phyloP scores from a whole-genome alignment of 1,140 invertebrate species.

The Leptoteleia sp. region DNA sequence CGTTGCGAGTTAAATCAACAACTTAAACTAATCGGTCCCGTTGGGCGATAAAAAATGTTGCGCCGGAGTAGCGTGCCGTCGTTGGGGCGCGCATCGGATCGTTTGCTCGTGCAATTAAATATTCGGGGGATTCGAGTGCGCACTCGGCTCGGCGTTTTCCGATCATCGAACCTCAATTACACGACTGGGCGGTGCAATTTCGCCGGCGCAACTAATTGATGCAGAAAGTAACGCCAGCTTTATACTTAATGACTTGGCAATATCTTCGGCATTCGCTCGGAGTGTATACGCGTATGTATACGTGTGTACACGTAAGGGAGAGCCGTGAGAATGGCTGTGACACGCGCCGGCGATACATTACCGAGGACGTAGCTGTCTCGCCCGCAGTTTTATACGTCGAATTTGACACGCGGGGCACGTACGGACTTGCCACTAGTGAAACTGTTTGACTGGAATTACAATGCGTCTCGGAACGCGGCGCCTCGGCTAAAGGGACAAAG shows the following conservation, averaged over 20 bases:
- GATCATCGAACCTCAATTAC: slow-evolving; percentile 53
- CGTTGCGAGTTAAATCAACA: no score
- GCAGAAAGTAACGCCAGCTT: slow-evolving; percentile 49
- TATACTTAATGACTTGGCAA: slow-evolving; percentile 74
- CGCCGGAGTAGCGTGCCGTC: no score
- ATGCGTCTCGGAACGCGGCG: slow-evolving; percentile 73
- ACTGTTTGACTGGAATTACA: slow-evolving; percentile 80
- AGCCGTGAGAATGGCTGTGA: slow-evolving; percentile 64
- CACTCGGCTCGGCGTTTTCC: slow-evolving; percentile 13
- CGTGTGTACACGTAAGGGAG: no score
- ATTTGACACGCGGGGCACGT: slow-evolving; percentile 80
- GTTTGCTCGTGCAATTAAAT: slow-evolving; percentile 35
- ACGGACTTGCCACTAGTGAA: slow-evolving; percentile 79
- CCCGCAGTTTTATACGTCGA: slow-evolving; percentile 80
- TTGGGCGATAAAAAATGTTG: no score
- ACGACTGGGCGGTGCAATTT: slow-evolving; percentile 40
- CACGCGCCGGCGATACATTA: slow-evolving; percentile 80
- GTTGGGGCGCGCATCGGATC: no score
- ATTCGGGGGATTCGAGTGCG: slow-evolving; percentile 39
- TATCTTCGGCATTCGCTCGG: slow-evolving; percentile 64
- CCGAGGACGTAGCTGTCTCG: slow-evolving; percentile 75
- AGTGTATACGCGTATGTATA: slow-evolving; percentile 29
- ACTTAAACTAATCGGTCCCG: no score
- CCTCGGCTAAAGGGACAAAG: slow-evolving; percentile 66
- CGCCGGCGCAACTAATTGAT: slow-evolving; percentile 39